Evolutionary conservation across 1,140 invertebrate species (phyloP), one percentile per base, ranked within the genome.

Genomic region (Nephotettix cincticeps): DNA sequence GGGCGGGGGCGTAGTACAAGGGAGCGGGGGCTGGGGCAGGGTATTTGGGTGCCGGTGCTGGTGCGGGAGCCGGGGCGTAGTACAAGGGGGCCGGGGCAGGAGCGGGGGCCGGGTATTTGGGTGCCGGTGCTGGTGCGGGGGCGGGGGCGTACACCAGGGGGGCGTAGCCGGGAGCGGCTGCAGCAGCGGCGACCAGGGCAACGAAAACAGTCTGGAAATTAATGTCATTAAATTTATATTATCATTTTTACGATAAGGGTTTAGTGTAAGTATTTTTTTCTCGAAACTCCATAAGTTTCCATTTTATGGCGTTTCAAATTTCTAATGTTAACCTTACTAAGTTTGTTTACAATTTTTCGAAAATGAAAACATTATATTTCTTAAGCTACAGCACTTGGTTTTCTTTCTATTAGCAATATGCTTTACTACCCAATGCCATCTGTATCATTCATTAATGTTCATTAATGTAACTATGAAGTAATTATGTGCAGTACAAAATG

Each of bases 61-160:
- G 47, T 51, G 47, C 36, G 36, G 36, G 36, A 17, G 36, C 36
- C 17, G 6, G 17, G 36, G 17, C 36, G 17, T 6, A 17, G 36
- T 6, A 6, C 6, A 25, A 14, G 29, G 58, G 1, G 25, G 23
- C 23, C 6, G 6, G 17, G 36, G 17, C 36, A 6, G 17, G 36
- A 9, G 36, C 6, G 6, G 36, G 6, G 17, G 29, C 17, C n/a
- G 29, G 17, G 25, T n/a, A 29, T 28, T 23, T 28, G 21, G 61
- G 61, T 9, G 61, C 61, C 11, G 28, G 28, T 64, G 23, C 29
- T 25, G 61, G 61, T n/a, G 61, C 61, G 6, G 61, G 61, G 14
- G 25, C 61, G 6, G 36, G 36, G 36, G 47, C 56, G 56, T 61
- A 61, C 9, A 25, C 43, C 19, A 51, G 43, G 43, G 66, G 66